phyloP scores from a whole-genome alignment of 2,797 vertebrate species.

The Brachymystax lenok region DNA sequence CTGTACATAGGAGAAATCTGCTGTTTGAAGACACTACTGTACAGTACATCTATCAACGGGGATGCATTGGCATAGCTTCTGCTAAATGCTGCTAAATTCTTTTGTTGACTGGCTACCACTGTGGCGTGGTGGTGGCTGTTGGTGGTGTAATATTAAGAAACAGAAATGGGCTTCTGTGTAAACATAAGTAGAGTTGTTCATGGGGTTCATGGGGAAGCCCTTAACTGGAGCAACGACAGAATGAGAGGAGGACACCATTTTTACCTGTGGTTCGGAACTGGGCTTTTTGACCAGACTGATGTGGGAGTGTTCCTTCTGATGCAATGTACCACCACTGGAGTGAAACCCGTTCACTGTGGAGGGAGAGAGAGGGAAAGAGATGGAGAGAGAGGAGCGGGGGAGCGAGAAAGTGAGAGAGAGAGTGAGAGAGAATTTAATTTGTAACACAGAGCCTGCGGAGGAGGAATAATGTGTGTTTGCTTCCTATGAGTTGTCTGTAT shows the following conservation, averaged over 20 bases:
- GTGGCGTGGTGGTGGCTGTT: background rate
- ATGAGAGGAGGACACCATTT: background rate
- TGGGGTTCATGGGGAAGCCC: background rate
- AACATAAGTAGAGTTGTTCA: background rate
- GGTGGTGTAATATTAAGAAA: background rate
- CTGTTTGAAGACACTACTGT: background rate
- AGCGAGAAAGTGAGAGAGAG: background rate
- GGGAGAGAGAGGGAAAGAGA: constrained; percentile 30
- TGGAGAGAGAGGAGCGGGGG: background rate
- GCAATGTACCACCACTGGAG: constrained; percentile 81
- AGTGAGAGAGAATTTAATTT: constrained; percentile 36
- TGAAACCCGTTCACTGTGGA: constrained; percentile 94
- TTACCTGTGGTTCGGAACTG: constrained; percentile 88
- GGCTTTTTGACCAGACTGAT: constrained; percentile 80
- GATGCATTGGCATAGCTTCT: no score
- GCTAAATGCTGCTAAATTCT: background rate
- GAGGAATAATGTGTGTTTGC: background rate
- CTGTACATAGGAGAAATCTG: background rate
- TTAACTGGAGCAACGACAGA: background rate
- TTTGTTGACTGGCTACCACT: background rate
- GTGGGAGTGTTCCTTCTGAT: constrained; percentile 83
- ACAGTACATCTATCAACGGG: background rate
- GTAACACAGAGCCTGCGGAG: constrained; percentile 18
- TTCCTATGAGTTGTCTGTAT: background rate
- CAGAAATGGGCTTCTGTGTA: background rate